Evolutionary conservation across 2,888 invertebrate species (phyloP), one percentile per base, ranked within the genome.

Genomic region (Scelioninae gen. 1): DNA sequence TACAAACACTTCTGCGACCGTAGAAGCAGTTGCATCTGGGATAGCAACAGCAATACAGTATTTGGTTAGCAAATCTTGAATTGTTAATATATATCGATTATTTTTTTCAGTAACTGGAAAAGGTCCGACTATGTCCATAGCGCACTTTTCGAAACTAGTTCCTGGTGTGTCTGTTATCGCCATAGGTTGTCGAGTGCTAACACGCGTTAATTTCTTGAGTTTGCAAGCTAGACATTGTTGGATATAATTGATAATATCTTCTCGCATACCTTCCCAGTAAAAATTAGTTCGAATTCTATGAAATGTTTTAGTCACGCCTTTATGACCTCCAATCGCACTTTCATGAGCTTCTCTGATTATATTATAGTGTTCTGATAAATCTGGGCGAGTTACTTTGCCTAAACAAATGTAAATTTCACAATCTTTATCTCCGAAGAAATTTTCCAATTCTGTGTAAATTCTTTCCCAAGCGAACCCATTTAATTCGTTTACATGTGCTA

Each of bases 111-210:
- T 85, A 0, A 45, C 13, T 5, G 81, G 77, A 5, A 87, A 53
- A 6, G 86, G 85, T 5, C 86, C 86, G 2, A 85, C 77, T 0
- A 86, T 76, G 32, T 88, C 43, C n/a, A 43, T 9, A 3, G 43
- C 43, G n/a, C 43, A 43, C 5, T 43, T 43, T 0, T 9, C 43
- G 11, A 38, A 38, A 2, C 3, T 5, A 4, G 9, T 38, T 11
- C 38, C 38, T 10, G 43, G 43, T 2, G 85, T 85, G 16, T 86
- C 85, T 0, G 85, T 85, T 0, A 85, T 85, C 0, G 66, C 5
- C 83, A 85, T 79, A 9, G 84, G 81, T 60, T 77, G 74, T 53
- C 49, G 65, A 0, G 82, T 84, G 43, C 63, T 78, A 7, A 78
- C 71, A 5, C 84, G 47, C 0, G 83, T 83, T 15, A 85, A 23